Evolutionary conservation across 2,888 invertebrate species (phyloP).

Genomic region (Cylloceria caligata): DNA sequence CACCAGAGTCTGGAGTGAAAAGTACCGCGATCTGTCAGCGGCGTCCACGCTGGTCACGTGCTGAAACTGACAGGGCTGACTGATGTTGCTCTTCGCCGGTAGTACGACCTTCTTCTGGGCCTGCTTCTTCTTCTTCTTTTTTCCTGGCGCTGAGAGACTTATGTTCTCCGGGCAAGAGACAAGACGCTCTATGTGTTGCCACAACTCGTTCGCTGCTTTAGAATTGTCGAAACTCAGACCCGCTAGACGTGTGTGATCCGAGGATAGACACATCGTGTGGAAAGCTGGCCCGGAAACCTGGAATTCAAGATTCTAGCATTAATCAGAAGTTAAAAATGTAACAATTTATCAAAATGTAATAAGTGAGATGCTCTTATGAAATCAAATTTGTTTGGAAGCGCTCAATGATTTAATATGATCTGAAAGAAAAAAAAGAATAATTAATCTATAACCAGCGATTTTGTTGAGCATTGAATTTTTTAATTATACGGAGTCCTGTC

Average conservation of each 20-base stretch:
- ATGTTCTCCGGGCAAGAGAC: constrained; percentile 92
- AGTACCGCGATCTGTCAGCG: constrained; percentile 88
- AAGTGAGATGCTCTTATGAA: too few species aligned
- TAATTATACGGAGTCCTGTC: not conserved
- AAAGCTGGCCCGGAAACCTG: constrained; percentile 89
- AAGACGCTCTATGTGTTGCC: constrained; percentile 89
- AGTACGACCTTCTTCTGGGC: constrained; percentile 87
- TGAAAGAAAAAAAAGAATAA: not conserved
- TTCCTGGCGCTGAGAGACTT: constrained; percentile 89
- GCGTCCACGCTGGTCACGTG: constrained; percentile 92
- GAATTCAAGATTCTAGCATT: not conserved
- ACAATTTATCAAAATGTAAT: too few species aligned
- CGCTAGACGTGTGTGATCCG: constrained; percentile 91
- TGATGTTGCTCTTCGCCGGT: constrained; percentile 93
- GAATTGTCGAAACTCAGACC: constrained; percentile 93
- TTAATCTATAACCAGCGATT: not conserved
- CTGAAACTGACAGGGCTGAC: constrained; percentile 93
- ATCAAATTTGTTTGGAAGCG: not conserved
- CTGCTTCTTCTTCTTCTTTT: constrained; percentile 87
- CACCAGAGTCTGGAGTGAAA: constrained; percentile 89
- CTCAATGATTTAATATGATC: too few species aligned
- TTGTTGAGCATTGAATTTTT: not conserved
- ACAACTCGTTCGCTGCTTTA: constrained; percentile 90
- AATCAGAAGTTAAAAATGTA: not conserved
- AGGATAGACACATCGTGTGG: constrained; percentile 92